Evolutionary conservation across 2,797 vertebrate genomes (phyloP), one percentile per base, ranked within the genome.

Genomic region (Lagocephalus sceleratus): DNA sequence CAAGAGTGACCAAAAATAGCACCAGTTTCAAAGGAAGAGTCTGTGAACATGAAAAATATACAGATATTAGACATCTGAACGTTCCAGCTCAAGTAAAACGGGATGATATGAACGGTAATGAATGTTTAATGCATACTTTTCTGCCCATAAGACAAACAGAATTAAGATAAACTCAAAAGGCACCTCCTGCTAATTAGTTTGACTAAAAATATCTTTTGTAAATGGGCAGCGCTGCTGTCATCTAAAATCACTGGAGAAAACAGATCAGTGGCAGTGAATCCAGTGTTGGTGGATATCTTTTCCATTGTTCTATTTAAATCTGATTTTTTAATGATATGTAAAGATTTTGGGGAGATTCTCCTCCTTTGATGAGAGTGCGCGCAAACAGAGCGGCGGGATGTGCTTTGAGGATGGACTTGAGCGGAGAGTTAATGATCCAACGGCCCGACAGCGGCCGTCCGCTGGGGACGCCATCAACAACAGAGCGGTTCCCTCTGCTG

Each of bases 391-490:
- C 71, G 35, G 73, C 40, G 51, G 62, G 54, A 48, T 54, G 63
- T 69, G 71, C 65, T 71, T 38, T 47, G 56, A 76, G 48, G 57
- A 25, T 42, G 45, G 29, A 60, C 61, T 58, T 68, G 70, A 73
- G 60, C 61, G 59, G 46, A 58, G 66, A 68, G 54, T 82, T 82
- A 82, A 84, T 80, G 74, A 84, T 77, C 47, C 74, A 62, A 60
- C 72, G 58, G 42, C 70, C 29, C 47, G 72, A 68, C 63, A 47
- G 72, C 69, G 40, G 54, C 29, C 1, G 41, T 57, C 61, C 78
- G 76, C 65, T 11, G 16, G 59, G 70, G 76, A 82, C 60, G 69
- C 72, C 32, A 83, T 78, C 69, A 85, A 72, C 84, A 81, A 68
- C 71, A 57, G 66, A 50, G 62, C 58, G 26, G 19, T 53, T 73